Percentiles rank a stretch among this genome's conserved stretches.
phyloP scores from a whole-genome alignment of 2,797 vertebrate genomes.

The Spheniscus humboldti region DNA sequence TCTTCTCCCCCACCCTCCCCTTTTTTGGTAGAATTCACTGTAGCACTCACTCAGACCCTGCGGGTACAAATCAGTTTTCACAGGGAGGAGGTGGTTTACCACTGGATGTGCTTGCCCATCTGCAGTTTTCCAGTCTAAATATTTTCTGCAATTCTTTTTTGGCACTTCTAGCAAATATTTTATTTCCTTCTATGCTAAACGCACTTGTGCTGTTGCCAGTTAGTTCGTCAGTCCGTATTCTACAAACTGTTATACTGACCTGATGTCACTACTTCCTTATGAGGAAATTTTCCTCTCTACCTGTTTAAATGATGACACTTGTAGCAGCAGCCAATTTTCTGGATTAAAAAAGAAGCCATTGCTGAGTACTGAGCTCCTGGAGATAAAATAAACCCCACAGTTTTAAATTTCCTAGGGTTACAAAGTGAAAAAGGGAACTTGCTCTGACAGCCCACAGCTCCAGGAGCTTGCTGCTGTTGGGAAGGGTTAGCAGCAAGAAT shows the following conservation, averaged over 20 bases:
- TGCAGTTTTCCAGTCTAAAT: constrained; percentile 46
- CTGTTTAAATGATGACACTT: not conserved
- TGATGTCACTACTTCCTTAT: not conserved
- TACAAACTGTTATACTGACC: constrained; percentile 17
- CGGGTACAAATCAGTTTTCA: constrained; percentile 58
- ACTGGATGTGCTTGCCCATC: constrained; percentile 5
- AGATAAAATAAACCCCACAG: not conserved
- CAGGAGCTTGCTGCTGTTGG: not conserved
- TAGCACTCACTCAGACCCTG: constrained; percentile 17
- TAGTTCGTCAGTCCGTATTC: not conserved
- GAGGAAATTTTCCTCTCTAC: not conserved
- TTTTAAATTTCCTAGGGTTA: not conserved
- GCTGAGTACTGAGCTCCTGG: not conserved
- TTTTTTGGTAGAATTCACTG: constrained; percentile 21
- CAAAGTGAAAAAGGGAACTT: not conserved
- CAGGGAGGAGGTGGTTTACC: constrained; percentile 22
- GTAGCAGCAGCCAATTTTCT: not conserved
- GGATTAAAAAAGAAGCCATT: not conserved
- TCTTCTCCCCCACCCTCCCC: not conserved
- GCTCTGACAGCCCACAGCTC: not conserved
- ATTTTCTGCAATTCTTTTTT: constrained; percentile 3
- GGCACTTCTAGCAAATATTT: constrained; percentile 36
- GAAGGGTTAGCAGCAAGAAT: not conserved
- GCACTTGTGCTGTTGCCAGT: not conserved
- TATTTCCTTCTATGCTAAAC: constrained; percentile 10